These are phyloP conservation scores for Synchiropus splendidus DNA, from an alignment of 2,113 vertebrate species.

Conservation along the genomic window DNA sequence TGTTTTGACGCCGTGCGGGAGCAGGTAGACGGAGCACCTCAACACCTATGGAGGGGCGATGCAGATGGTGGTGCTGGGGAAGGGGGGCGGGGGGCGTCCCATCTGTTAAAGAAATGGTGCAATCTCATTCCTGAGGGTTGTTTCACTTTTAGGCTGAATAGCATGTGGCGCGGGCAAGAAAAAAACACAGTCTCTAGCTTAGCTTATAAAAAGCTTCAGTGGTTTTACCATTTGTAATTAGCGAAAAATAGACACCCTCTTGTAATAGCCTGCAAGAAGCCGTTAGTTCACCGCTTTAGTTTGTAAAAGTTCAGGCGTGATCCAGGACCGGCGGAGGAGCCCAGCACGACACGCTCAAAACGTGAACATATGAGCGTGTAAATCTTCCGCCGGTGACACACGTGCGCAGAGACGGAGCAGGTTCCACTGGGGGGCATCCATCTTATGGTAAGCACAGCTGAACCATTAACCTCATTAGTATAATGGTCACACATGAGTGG, in stretches of 20 bases:
- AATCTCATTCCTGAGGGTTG: constrained; percentile 58
- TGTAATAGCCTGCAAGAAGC: constrained; percentile 52
- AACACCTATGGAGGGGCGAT: too few species aligned
- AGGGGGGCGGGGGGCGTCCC: constrained; percentile 20
- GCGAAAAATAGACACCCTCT: constrained; percentile 63
- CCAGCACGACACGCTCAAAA: too few species aligned
- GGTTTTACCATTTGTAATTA: constrained; percentile 67
- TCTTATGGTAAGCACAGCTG: constrained; percentile 67
- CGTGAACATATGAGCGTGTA: too few species aligned
- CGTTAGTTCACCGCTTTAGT: constrained; percentile 59
- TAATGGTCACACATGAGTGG: constrained; percentile 66
- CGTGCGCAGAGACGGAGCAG: constrained; percentile 39
- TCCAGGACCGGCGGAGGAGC: constrained; percentile 29
- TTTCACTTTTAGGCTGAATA: constrained; percentile 60
- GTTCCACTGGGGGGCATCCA: constrained; percentile 63
- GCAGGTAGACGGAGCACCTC: constrained; percentile 30
- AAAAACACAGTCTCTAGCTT: constrained; percentile 40
- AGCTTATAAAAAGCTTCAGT: constrained; percentile 62
- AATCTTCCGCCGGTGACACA: constrained; percentile 1
- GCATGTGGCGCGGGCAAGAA: constrained; percentile 59
- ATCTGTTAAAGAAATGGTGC: constrained; percentile 64
- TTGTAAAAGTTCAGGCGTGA: constrained; percentile 59
- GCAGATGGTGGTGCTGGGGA: too few species aligned
- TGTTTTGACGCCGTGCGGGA: constrained; percentile 19
- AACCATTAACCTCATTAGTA: constrained; percentile 70